Evolutionary conservation across 2,888 invertebrate species (phyloP), one percentile per base, ranked within the genome.

Genomic region (Pristionchus mayeri): DNA sequence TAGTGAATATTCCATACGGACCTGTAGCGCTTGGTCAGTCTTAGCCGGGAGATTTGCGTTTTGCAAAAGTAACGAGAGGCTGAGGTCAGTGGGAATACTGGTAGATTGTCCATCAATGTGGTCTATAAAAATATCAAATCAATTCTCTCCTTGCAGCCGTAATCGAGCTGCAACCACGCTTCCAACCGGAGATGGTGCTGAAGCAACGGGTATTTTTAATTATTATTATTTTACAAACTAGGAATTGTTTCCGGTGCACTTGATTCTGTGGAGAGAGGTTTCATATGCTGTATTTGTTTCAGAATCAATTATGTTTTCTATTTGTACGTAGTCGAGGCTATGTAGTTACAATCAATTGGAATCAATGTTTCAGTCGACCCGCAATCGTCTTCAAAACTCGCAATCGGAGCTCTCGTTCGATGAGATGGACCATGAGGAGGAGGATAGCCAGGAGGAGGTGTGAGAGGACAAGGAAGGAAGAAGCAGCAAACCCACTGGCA

Each of bases 361-460:
- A 13, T 6, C n/a, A 54, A 16, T 13, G n/a, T 57, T 44, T 18
- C 37, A 71, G 71, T 71, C 71, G 24, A 71, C 37, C 11, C 71
- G 71, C 4, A 71, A 71, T 44, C 71, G 71, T 13, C 40, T 40
- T 3, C 37, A 40, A n/a, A 71, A 71, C 44, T 71, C 71, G 24
- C 71, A 71, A 24, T 37, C 40, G n/a, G 71, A 71, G 13, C 71
- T 71, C n/a, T 71, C 71, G 24, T 37, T 24, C 71, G 71, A 71
- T 30, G 7, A 34, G 63, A 34, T 9, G 37, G 30, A 24, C 21
- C 24, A 11, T 37, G 40, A 71, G 0, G 71, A 37, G 37, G 67
- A 67, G 40, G 71, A 71, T n/a, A 71, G 71, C 40, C 40, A 71
- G 40, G 71, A 71, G 71, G 71, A 71, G n/a, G n/a, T n/a, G n/a